Conservation (phyloP, 2,888 invertebrate genomes). For the Matsumyia berberina region DNA sequence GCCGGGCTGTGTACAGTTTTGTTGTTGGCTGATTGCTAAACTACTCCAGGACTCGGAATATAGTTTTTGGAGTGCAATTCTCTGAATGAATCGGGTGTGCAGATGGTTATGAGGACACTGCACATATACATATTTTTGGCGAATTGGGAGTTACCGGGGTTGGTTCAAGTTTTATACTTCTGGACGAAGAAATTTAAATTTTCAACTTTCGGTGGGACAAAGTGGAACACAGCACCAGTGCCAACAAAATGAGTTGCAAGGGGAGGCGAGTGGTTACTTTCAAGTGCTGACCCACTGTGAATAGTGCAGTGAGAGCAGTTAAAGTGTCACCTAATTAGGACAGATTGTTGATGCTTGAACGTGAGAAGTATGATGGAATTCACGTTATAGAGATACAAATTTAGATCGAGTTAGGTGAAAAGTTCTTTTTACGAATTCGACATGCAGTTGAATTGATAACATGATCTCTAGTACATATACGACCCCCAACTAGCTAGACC, state of each 20-base stretch:
- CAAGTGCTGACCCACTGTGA: constrained; percentile 32
- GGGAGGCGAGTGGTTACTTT: constrained; percentile 31
- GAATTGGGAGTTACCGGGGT: not conserved
- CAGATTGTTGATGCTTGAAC: constrained; percentile 10
- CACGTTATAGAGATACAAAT: no score
- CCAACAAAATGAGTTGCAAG: not conserved
- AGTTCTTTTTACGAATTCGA: no score
- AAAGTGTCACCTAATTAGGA: constrained; percentile 32
- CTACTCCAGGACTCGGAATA: constrained; percentile 51
- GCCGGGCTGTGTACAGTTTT: constrained; percentile 66
- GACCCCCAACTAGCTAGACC: no score
- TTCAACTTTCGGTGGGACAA: constrained; percentile 31
- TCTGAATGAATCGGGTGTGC: constrained; percentile 32
- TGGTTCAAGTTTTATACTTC: constrained; percentile 28
- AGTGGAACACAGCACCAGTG: constrained; percentile 1
- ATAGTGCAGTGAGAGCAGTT: not conserved
- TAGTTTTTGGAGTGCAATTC: constrained; percentile 49
- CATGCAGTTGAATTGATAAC: no score
- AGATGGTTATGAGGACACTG: constrained; percentile 21
- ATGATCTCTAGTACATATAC: no score
- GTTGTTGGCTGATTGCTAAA: constrained; percentile 71
- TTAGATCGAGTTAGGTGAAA: no score
- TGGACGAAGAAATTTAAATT: constrained; percentile 30
- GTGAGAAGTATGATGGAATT: not conserved
- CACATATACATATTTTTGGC: constrained; percentile 31